These are phyloP conservation scores for Dilophus febrilis DNA, from an alignment of 2,888 invertebrate genomes.

Conservation along the genomic window DNA sequence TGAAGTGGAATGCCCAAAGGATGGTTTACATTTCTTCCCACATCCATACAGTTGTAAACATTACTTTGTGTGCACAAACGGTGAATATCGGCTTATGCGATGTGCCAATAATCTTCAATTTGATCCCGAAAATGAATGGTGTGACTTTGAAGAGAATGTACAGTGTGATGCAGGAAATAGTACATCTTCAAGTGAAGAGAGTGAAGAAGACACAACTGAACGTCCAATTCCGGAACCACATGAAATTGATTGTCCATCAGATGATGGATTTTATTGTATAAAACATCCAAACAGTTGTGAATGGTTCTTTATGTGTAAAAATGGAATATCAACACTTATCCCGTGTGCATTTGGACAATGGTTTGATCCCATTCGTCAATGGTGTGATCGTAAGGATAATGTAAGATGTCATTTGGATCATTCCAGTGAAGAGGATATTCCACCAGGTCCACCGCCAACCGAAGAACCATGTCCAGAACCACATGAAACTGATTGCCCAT, in stretches of 20 bases:
- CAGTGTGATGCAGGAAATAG: not conserved
- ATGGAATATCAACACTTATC: not conserved
- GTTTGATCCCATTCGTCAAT: no score
- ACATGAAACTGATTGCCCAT: no score
- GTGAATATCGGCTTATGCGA: not conserved
- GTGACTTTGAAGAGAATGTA: not conserved
- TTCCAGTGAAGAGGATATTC: no score
- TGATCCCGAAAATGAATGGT: not conserved
- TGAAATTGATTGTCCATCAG: not conserved
- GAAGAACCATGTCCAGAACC: no score
- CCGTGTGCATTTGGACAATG: no score
- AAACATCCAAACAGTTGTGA: not conserved
- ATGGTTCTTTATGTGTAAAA: not conserved
- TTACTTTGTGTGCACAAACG: no score
- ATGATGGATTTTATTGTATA: not conserved
- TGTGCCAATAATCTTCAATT: not conserved
- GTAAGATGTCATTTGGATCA: no score
- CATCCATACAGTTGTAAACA: no score
- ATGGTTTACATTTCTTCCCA: no score
- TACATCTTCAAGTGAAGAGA: not conserved
- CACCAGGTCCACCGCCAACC: no score
- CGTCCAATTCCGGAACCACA: not conserved
- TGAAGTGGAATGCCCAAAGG: not conserved
- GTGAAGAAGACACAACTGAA: not conserved
- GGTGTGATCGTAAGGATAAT: no score